phyloP scores from a whole-genome alignment of 2,888 invertebrate genomes.

The Ormyrus pomaceus region DNA sequence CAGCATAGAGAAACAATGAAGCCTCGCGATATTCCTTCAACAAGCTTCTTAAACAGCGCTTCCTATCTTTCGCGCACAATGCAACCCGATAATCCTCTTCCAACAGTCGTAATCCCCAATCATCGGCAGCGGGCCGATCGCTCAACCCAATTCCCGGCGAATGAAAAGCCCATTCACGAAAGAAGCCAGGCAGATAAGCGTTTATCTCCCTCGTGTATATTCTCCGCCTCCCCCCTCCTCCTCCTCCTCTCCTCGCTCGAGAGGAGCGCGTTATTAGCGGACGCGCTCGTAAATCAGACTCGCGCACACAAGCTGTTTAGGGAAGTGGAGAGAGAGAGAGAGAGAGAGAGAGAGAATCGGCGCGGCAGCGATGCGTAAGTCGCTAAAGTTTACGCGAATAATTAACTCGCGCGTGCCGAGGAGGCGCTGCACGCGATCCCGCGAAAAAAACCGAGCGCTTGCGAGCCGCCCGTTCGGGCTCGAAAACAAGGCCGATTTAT shows the following conservation, averaged over 20 bases:
- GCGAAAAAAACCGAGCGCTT: background rate
- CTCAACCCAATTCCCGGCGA: constrained; percentile 17
- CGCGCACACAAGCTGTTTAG: background rate
- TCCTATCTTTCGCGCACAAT: background rate
- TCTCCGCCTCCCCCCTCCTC: background rate
- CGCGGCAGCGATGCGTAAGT: too few species aligned
- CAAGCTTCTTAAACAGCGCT: too few species aligned
- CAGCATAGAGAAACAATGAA: too few species aligned
- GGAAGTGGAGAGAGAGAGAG: too few species aligned
- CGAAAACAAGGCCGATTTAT: background rate
- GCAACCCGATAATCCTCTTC: background rate
- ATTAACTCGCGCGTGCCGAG: background rate
- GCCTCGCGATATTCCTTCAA: too few species aligned
- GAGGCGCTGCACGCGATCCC: background rate
- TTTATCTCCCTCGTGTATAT: background rate
- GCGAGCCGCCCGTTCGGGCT: background rate
- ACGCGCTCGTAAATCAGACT: constrained; percentile 34
- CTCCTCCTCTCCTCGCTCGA: constrained; percentile 3
- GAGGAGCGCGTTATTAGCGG: constrained; percentile 30
- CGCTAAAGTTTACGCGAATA: constrained; percentile 12
- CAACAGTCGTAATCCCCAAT: background rate
- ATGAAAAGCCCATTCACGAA: constrained; percentile 12
- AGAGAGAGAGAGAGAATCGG: too few species aligned
- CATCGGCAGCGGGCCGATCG: constrained; percentile 21
- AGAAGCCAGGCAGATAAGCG: background rate